phyloP scores from a whole-genome alignment of 2,113 vertebrate genomes.

The Corythaeola cristata region DNA sequence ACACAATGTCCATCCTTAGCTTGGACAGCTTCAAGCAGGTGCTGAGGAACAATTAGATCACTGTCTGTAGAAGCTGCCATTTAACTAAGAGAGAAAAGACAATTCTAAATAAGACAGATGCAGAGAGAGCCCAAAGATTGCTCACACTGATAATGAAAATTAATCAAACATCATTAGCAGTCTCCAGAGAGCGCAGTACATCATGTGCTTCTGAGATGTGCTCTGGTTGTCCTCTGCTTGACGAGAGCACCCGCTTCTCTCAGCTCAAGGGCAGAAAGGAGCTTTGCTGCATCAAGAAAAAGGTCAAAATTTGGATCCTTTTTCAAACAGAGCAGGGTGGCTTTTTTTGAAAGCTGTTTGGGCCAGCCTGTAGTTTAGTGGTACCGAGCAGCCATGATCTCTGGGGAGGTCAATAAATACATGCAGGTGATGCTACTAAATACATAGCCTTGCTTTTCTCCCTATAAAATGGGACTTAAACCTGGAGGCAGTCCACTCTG shows the following conservation, averaged over 20 bases:
- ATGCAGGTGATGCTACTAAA: neutral
- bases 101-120: constrained; percentile 43
- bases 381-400: neutral
- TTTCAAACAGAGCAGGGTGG: neutral
- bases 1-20: neutral
- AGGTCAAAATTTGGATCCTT: neutral
- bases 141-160: constrained; percentile 46
- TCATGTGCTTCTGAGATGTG: neutral
- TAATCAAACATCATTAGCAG: constrained; percentile 57
- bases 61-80: neutral
- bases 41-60: constrained; percentile 47
- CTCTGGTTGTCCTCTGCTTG: constrained; percentile 28
- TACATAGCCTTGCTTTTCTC: neutral
- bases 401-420: neutral
- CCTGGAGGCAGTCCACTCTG: neutral
- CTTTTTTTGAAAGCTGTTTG: neutral
- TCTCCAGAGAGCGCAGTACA: constrained; percentile 41
- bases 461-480: neutral
- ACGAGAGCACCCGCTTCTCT: neutral
- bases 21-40: neutral
- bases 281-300: neutral
- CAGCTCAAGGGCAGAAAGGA: neutral
- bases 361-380: neutral
- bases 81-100: constrained; percentile 34
- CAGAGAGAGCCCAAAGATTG: constrained; percentile 15